Base-by-base conservation (phyloP, 1,140 invertebrate species). In the Papilio machaon region DNA sequence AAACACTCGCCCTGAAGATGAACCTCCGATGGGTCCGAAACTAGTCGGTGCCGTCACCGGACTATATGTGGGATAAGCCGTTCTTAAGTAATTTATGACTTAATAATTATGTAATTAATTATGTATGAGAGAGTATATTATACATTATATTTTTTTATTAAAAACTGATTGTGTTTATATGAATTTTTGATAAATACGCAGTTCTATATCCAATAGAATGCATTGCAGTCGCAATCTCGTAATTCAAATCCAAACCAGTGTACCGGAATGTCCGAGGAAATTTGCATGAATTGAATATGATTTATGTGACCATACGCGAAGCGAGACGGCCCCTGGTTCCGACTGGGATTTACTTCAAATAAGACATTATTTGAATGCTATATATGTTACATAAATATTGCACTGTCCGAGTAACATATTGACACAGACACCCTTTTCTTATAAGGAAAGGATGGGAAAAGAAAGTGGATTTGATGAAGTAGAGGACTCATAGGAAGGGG, bases 221-320 rank as follows among this genome's bases (percentile, higher is more conserved):
- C 64, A 70, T 30, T 70, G 64, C 74, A 76, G 35, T 74, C 17
- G 73, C 47, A 76, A 47, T 76, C 4, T 52, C 74, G 74, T 74
- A 76, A 76, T 49, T 76, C 74, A 76, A 76, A 76, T 49, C 47
- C 49, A 52, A 52, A 47, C 46, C 74, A 76, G 74, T 76, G 74
- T 79, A 52, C 75, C 75, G 75, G 77, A 79, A 79, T 23, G 54
- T 35, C 58, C 13, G 77, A 64, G 77, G 54, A 79, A 67, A 79
- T 79, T 79, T 79, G 77, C 77, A 79, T 79, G 77, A 47, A 79
- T 67, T 79, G 77, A 67, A 79, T 79, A 64, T 79, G 77, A 79
- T 79, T 79, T 79, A 79, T 79, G n/a, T 19, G 77, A 67, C 58
- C 77, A 79, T 79, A 79, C 77, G 77, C 77, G 35, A 38, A 60